Evolutionary conservation across 1,140 invertebrate species (phyloP), one percentile per base, ranked within the genome.

Genomic region (silkworm (Bombyx mori)): DNA sequence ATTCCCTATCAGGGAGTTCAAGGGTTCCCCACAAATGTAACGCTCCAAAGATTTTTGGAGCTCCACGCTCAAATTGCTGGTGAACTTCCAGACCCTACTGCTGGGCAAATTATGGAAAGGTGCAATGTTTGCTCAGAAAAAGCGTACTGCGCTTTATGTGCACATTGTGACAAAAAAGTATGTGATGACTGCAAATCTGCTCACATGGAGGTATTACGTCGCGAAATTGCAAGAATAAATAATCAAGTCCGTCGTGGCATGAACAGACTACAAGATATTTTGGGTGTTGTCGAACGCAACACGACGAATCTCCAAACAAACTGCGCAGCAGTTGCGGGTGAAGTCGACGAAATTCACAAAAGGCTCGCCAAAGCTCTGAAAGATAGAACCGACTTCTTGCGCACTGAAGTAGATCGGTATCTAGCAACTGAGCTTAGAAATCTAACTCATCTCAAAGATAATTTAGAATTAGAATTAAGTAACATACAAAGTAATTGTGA

Each of bases 1-100:
- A 97, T 99, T 73, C 97, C 98, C 47, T 98, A 97, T 86, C 96
- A 98, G 88, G 97, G 97, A 43, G 95, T 98, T 12, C 96, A 97
- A 88, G 95, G 94, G 22, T 98, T 97, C 84, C 97, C 97, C 47
- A 98, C 96, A 66, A 99, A 99, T 88, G 96, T 98, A 5, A 99
- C 98, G 42, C 90, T 99, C 35, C 96, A 97, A 85, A 90, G 97
- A 52, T 99, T 99, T 87, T 89, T 99, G 59, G 97, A 99, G 82
- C 91, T 99, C 48, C 98, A 97, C 78, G 95, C 97, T 82, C 94
- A 97, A 88, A 97, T 97, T 60, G 97, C 96, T 42, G 95, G 96
- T 60, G 95, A 97, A 84, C 87, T 96, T 60, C 94, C 95, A 50
- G 96, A 96, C 88, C 95, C 95, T 49, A 96, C 94, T 52, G 94